Evolutionary conservation across 1,140 invertebrate species (phyloP), one percentile per base, ranked within the genome.

Genomic region (Drosophila setifemur): DNA sequence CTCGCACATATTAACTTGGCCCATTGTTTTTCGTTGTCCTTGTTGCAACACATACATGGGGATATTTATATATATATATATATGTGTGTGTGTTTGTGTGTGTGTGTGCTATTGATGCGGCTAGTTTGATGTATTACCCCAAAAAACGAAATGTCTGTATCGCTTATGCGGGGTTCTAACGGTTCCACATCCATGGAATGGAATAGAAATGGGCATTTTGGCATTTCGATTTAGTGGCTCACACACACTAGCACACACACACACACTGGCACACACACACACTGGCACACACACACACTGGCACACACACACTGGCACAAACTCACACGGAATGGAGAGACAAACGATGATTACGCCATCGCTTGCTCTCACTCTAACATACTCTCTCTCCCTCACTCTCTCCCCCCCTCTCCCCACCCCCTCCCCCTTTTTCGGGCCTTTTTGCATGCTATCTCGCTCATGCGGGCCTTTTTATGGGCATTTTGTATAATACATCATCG

Each of bases 131-230:
- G 83, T 87, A 87, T 87, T 87, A 87, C 85, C 77, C 82, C 82
- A 87, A 87, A 86, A 86, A 86, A 86, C 75, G 81, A 87, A 86
- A 86, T 87, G 81, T 87, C 82, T 83, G 83, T 87, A 88, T 87
- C 82, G 82, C 77, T 87, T 87, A 87, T 87, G 82, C 82, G 82
- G 81, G 82, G 81, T 69, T 78, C 61, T 11, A 86, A 76, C 82
- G 82, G 81, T 69, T 73, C 58, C 7, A 86, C 57, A 66, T 19
- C 57, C 57, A 61, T 61, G 57, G 57, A 58, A 73, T 66, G 78
- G 77, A 88, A 88, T 88, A 87, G 83, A 88, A 88, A 88, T 88
- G 86, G 83, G 83, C 83, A 87, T 87, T 87, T 88, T 87, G 85
- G 83, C 83, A 87, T 88, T 87, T 87, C 82, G 82, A 87, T 87